Conservation (phyloP, 2,113 vertebrate species). For the Nesogale talazaci region DNA sequence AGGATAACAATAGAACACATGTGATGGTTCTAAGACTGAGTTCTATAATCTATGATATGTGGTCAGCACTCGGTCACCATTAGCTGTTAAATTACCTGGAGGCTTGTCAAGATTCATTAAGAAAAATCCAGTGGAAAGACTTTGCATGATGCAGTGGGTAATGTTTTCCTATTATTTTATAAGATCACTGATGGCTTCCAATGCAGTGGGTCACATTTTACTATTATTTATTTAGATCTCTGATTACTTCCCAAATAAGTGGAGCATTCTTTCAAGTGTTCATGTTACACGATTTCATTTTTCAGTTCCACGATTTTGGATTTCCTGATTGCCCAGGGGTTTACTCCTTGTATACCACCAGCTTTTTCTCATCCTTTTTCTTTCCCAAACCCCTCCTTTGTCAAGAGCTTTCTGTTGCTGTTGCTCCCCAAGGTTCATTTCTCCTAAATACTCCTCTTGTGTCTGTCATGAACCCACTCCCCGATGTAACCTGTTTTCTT, state of each 20-base stretch:
- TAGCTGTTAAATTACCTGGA: no score
- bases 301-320: not conserved
- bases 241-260: not conserved
- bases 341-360: not conserved
- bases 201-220: not conserved
- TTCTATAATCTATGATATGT: not conserved
- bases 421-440: not conserved
- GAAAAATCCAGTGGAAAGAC: not conserved
- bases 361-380: not conserved
- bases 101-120: not conserved
- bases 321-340: not conserved
- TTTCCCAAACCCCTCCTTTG: not conserved
- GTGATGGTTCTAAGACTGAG: not conserved
- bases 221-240: not conserved
- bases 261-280: not conserved
- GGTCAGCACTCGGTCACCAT: not conserved
- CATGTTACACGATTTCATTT: not conserved
- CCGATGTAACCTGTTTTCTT: not conserved
- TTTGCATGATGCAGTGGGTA: not conserved
- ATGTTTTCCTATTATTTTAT: not conserved
- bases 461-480: not conserved
- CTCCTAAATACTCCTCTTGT: not conserved
- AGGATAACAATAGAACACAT: not conserved
- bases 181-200: not conserved
- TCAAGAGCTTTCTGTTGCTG: not conserved